Evolutionary conservation across 2,888 invertebrate genomes (phyloP).

Genomic region (Rhamnusium bicolor): DNA sequence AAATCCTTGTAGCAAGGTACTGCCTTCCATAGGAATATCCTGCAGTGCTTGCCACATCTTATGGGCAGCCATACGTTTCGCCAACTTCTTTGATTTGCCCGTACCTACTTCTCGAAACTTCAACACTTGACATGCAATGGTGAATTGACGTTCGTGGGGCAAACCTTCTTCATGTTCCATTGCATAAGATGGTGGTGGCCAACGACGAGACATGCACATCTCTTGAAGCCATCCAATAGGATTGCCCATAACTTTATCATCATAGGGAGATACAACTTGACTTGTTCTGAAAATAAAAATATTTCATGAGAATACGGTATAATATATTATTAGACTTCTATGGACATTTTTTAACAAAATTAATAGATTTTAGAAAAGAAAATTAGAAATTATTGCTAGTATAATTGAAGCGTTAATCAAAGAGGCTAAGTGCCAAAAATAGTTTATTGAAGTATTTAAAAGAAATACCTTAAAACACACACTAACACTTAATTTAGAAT

Average conservation of each 20-base stretch:
- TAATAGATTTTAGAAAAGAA: no score
- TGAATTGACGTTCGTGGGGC: slow-evolving; percentile 95
- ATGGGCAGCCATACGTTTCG: slow-evolving; percentile 96
- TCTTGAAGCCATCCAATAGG: slow-evolving; percentile 97
- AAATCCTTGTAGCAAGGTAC: slow-evolving; percentile 75
- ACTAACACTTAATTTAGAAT: no score
- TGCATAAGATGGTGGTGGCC: slow-evolving; percentile 96
- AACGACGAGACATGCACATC: slow-evolving; percentile 95
- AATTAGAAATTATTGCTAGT: no score
- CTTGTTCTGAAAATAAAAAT: slow-evolving; percentile 57
- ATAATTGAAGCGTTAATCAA: no score
- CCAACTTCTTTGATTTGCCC: slow-evolving; percentile 96
- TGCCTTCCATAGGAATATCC: slow-evolving; percentile 82
- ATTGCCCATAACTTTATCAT: slow-evolving; percentile 90
- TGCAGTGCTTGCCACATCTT: slow-evolving; percentile 93
- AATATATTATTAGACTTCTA: no score
- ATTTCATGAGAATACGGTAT: background rate
- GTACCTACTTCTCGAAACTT: slow-evolving; percentile 89
- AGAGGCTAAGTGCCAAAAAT: no score
- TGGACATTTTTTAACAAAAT: no score
- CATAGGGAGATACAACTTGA: slow-evolving; percentile 76
- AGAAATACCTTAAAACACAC: no score
- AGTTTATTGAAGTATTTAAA: no score
- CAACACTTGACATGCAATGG: slow-evolving; percentile 91
- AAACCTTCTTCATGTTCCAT: slow-evolving; percentile 90